Conservation (phyloP, 1,140 invertebrate genomes). For the Micrasema longulum region DNA sequence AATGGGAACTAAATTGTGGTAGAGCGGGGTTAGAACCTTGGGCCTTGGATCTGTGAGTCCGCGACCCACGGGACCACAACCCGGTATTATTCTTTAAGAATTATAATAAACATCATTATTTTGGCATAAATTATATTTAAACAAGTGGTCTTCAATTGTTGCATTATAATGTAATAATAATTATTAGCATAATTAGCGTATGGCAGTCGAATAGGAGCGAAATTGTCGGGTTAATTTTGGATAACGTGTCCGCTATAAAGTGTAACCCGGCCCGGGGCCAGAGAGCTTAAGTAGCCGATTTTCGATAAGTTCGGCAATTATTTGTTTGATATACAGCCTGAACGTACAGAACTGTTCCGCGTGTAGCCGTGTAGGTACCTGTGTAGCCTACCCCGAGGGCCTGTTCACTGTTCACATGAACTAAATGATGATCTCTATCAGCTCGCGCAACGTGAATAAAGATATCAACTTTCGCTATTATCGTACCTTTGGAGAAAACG, state of each 20-base stretch:
- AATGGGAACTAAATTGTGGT: too few species aligned
- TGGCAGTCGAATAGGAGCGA: neutral
- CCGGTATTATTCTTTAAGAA: too few species aligned
- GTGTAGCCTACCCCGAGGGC: conserved; percentile 2
- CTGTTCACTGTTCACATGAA: conserved; percentile 16
- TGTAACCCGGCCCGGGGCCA: conserved; percentile 10
- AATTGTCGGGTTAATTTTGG: too few species aligned
- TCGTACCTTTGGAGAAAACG: too few species aligned
- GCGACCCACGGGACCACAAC: too few species aligned
- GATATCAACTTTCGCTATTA: conserved; percentile 26
- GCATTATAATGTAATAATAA: neutral
- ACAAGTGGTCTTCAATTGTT: neutral
- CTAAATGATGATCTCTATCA: conserved; percentile 34
- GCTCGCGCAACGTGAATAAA: conserved; percentile 21
- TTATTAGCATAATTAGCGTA: neutral
- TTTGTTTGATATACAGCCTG: conserved; percentile 36
- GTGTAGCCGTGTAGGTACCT: too few species aligned
- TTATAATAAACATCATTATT: neutral
- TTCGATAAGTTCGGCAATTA: conserved; percentile 31
- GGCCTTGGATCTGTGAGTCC: too few species aligned
- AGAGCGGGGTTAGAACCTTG: too few species aligned
- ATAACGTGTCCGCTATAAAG: neutral
- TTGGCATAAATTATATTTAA: too few species aligned
- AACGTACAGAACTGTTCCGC: conserved; percentile 19
- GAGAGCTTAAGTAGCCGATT: conserved; percentile 13